A percentile compares a stretch with the other conserved stretches of the same genome.
phyloP scores from a whole-genome alignment of 2,888 invertebrate species.

The Apamea crenata region DNA sequence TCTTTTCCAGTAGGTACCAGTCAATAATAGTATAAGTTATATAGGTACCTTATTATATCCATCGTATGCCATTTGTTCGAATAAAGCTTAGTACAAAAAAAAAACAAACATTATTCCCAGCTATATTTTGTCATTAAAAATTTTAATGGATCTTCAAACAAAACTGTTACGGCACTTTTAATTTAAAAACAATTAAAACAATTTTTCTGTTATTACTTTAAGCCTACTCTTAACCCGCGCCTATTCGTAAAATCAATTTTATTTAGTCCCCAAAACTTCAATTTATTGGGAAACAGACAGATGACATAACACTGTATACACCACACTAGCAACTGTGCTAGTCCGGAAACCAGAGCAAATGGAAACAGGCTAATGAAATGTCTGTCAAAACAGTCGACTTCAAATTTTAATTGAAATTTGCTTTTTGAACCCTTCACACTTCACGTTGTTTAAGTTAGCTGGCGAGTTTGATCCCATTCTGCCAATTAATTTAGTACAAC shows the following conservation, averaged over 20 bases:
- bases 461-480: conserved; percentile 44
- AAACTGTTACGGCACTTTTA: neutral
- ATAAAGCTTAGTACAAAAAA: neutral
- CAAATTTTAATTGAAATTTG: conserved; percentile 86
- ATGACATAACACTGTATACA: conserved; percentile 51
- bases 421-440: conserved; percentile 80
- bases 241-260: conserved; percentile 7
- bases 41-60: neutral
- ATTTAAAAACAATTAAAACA: neutral
- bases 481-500: conserved; percentile 58
- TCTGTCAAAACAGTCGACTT: conserved; percentile 84
- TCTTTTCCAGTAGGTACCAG: neutral
- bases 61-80: neutral
- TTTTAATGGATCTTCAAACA: neutral
- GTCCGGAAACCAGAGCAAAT: conserved; percentile 69
- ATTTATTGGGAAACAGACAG: conserved; percentile 25
- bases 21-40: neutral
- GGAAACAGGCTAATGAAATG: conserved; percentile 88
- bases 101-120: neutral
- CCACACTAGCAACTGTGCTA: conserved; percentile 40
- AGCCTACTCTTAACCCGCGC: neutral
- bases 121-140: neutral
- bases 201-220: neutral
- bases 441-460: conserved; percentile 71
- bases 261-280: neutral